Evolutionary conservation across 2,113 vertebrate genomes (phyloP).

Genomic region (Paradoxurus hermaphroditus): DNA sequence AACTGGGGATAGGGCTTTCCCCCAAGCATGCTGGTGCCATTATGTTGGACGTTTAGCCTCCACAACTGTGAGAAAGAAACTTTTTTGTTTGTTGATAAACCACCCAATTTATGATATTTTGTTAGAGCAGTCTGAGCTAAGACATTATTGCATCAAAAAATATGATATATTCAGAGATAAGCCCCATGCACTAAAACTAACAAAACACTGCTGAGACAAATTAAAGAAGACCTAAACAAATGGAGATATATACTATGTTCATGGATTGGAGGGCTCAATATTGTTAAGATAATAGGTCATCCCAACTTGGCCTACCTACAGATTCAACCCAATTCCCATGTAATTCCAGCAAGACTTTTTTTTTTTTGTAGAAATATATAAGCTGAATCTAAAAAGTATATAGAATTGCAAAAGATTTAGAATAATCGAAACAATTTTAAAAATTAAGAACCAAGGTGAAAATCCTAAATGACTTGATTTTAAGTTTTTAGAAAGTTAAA

Average conservation of each 20-base stretch:
- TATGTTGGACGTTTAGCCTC: background rate
- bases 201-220: background rate
- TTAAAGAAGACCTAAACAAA: background rate
- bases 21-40: background rate
- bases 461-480: background rate
- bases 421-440: background rate
- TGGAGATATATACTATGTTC: background rate
- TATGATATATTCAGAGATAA: background rate
- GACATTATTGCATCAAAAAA: background rate
- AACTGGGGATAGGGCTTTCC: background rate
- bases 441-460: background rate
- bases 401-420: background rate
- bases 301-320: background rate
- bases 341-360: background rate
- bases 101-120: background rate
- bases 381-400: background rate
- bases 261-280: background rate
- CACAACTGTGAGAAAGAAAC: background rate
- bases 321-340: background rate
- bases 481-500: slow-evolving; percentile 31
- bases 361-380: background rate
- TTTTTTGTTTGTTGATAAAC: background rate
- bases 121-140: background rate
- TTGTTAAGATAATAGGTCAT: background rate
- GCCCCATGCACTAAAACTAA: background rate